phyloP scores from a whole-genome alignment of 2,888 invertebrate genomes.

The Meghimatium bilineatum region DNA sequence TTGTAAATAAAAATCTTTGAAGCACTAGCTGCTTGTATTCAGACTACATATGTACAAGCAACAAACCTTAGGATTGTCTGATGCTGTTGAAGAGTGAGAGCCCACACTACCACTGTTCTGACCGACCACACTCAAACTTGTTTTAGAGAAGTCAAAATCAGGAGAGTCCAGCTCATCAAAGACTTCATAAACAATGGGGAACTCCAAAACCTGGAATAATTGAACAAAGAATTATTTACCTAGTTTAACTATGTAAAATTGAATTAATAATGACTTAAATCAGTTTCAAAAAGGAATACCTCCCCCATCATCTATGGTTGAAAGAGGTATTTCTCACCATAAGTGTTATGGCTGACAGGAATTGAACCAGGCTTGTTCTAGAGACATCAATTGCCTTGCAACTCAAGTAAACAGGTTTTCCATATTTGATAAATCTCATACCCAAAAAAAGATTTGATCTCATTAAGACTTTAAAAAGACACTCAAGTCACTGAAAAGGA shows the following conservation, averaged over 20 bases:
- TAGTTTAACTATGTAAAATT: background rate
- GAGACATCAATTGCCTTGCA: too few relatives aligned
- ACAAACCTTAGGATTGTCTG: conserved; percentile 72
- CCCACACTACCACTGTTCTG: conserved; percentile 76
- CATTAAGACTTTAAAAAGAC: too few relatives aligned
- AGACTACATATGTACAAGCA: background rate
- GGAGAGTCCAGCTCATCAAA: conserved; percentile 82
- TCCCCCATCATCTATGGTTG: too few relatives aligned
- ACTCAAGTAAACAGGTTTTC: too few relatives aligned
- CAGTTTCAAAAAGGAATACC: background rate
- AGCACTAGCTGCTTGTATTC: background rate
- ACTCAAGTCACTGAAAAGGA: too few relatives aligned
- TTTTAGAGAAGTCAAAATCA: conserved; percentile 85
- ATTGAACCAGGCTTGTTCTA: too few relatives aligned
- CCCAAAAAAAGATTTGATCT: too few relatives aligned
- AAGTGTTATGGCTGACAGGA: too few relatives aligned
- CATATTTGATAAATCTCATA: too few relatives aligned
- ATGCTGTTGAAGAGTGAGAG: conserved; percentile 77
- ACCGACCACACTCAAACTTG: conserved; percentile 76
- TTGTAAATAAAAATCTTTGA: too few relatives aligned
- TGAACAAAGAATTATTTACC: background rate
- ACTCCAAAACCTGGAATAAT: conserved; percentile 85
- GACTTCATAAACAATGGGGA: conserved; percentile 90
- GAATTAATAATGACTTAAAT: background rate
- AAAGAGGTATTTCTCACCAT: too few relatives aligned